Percentiles rank a stretch among this genome's conserved stretches.
These are phyloP conservation scores for Leptoclinus maculatus DNA, from an alignment of 2,797 vertebrate species.

Conservation along the genomic window DNA sequence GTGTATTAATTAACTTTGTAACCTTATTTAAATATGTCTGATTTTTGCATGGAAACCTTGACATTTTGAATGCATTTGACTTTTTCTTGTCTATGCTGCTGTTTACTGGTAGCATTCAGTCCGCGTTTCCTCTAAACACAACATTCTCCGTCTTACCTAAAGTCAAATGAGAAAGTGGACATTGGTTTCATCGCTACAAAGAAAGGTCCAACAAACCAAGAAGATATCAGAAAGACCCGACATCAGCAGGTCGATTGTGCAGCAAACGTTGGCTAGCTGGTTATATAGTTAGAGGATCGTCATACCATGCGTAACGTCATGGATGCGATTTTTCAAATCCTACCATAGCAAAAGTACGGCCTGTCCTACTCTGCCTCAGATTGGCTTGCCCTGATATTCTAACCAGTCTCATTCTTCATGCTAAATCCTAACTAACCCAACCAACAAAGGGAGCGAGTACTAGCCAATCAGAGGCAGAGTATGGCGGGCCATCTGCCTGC, in stretches of 20 bases:
- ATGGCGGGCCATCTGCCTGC: not conserved
- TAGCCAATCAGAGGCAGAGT: not conserved
- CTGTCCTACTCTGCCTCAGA: too few relatives aligned
- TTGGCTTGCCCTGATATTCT: too few relatives aligned
- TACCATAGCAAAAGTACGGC: too few relatives aligned
- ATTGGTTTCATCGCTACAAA: conserved; percentile 5
- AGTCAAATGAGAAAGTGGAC: conserved; percentile 1
- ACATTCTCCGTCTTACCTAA: not conserved
- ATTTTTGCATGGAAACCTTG: conserved; percentile 28
- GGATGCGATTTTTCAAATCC: too few relatives aligned
- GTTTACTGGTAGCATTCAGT: not conserved
- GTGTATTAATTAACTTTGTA: not conserved
- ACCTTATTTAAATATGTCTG: not conserved
- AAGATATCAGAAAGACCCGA: not conserved
- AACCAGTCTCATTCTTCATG: too few relatives aligned
- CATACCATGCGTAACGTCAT: not conserved
- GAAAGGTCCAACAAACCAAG: not conserved
- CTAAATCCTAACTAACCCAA: too few relatives aligned
- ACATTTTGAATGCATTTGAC: conserved; percentile 27
- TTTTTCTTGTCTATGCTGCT: not conserved
- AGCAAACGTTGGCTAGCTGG: not conserved
- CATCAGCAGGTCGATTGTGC: not conserved
- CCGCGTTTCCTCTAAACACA: not conserved
- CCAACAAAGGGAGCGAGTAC: too few relatives aligned
- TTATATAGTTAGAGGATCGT: not conserved